These are phyloP conservation scores for Pemphigus obesinymphae DNA, from an alignment of 1,140 invertebrate genomes.

Conservation along the genomic window DNA sequence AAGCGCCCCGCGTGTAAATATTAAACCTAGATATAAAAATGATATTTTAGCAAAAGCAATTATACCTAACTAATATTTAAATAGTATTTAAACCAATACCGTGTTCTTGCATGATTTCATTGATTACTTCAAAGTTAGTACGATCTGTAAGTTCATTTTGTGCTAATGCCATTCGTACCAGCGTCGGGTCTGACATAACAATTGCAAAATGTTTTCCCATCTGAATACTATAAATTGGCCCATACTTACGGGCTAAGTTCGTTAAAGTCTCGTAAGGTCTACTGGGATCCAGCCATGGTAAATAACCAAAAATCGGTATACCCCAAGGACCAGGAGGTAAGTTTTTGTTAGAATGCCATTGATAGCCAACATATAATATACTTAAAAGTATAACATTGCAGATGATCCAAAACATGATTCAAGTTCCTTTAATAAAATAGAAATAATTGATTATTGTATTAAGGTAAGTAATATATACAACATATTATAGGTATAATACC, in stretches of 20 bases:
- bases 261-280: slow-evolving; percentile 67
- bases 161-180: slow-evolving; percentile 65
- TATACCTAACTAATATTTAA: neutral
- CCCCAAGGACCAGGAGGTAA: slow-evolving; percentile 72
- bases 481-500: no score
- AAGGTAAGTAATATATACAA: no score
- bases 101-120: slow-evolving; percentile 79
- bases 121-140: slow-evolving; percentile 73
- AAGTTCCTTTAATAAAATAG: neutral
- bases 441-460: no score
- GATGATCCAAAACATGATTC: neutral
- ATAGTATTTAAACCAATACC: slow-evolving; percentile 54
- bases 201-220: slow-evolving; percentile 71
- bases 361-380: neutral
- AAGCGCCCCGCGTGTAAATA: slow-evolving; percentile 71
- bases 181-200: slow-evolving; percentile 65
- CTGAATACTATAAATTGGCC: slow-evolving; percentile 63
- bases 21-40: slow-evolving; percentile 59
- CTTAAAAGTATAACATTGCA: neutral
- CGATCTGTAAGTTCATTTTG: slow-evolving; percentile 66
- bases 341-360: slow-evolving; percentile 44
- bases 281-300: slow-evolving; percentile 64
- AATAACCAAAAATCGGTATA: slow-evolving; percentile 70
- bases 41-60: slow-evolving; percentile 47
- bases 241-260: slow-evolving; percentile 61